Evolutionary conservation across 2,797 vertebrate species (phyloP), one percentile per base, ranked within the genome.

Genomic region (Siniperca undulata): DNA sequence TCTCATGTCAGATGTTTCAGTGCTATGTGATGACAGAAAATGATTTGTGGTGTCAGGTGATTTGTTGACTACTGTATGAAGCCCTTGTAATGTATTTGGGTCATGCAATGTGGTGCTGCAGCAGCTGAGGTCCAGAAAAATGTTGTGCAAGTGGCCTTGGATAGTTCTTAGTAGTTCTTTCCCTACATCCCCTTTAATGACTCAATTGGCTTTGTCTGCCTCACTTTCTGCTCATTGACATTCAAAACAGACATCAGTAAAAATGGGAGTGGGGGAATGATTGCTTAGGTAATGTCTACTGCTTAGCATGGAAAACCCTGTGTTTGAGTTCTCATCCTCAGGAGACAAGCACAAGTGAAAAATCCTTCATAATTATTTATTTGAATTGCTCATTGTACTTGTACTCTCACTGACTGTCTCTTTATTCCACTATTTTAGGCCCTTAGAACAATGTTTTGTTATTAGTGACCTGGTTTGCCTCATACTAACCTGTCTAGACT

Each of bases 211-310:
- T 86, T 84, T 82, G 77, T 81, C 61, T 61, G 65, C 9, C 17
- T 71, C 42, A 55, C 77, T 86, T 91, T 93, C 76, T 89, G 61
- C 81, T 86, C 76, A 77, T 74, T 89, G 88, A 91, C 79, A 87
- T 92, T 89, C 80, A 87, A 78, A 88, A 80, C 87, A 88, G 82
- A 83, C 88, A 84, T 81, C 77, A 66, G 88, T 91, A 88, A 91
- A 90, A 89, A 83, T 69, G 78, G 74, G 74, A 82, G 83, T 44
- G 13, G 72, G 62, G 74, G 81, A 88, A 79, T 69, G 34, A 88
- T 85, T 81, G 84, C 88, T 95, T 94, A 94, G 94, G 93, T 95
- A 92, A 95, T 20, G 95, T 96, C 94, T 96, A 87, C 87, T 92
- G 87, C 74, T 79, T 48, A 59, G 68, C 74, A 82, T 84, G 90